Conservation (phyloP, 2,113 vertebrate genomes). For the Laticauda laticaudata region DNA sequence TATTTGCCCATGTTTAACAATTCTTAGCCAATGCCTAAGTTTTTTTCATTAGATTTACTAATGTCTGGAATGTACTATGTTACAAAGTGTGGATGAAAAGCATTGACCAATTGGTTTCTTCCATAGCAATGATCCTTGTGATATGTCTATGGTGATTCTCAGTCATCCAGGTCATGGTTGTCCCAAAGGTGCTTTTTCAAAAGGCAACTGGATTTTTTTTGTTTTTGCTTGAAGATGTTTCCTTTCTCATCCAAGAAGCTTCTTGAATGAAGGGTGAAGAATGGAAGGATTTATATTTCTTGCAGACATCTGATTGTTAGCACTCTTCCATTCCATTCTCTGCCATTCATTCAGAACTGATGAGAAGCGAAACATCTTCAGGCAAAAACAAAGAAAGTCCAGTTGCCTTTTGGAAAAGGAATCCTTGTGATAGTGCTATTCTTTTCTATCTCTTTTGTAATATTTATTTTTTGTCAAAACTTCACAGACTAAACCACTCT, state of each 20-base stretch:
- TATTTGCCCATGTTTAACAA: background rate
- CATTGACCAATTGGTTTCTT: background rate
- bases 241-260: background rate
- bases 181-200: background rate
- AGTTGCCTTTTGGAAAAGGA: background rate
- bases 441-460: background rate
- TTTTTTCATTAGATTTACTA: background rate
- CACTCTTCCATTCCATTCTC: background rate
- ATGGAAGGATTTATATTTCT: background rate
- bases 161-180: background rate
- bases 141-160: background rate
- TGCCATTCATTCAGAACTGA: background rate
- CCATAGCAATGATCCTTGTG: background rate
- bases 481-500: background rate
- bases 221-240: background rate
- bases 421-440: background rate
- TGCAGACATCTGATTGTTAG: background rate
- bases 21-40: background rate
- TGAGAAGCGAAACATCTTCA: background rate
- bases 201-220: background rate
- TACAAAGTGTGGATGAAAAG: background rate
- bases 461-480: background rate
- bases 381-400: background rate
- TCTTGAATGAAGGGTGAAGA: background rate
- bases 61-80: background rate